Base-by-base conservation (phyloP, 1,140 invertebrate species). In the Samia ricini region DNA sequence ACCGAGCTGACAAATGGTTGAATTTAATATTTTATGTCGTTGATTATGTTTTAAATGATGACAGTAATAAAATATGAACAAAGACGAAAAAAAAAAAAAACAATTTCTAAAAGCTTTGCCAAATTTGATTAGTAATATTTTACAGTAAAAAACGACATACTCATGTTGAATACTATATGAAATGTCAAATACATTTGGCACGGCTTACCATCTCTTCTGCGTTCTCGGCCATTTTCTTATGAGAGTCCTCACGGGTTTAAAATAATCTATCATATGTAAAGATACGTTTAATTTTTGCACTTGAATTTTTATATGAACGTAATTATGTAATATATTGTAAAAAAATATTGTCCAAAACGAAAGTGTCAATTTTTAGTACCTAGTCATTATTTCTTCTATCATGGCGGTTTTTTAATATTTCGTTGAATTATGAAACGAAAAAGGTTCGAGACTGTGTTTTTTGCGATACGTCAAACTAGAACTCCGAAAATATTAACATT, bases 191-290 rank as follows among this genome's bases (percentile, higher is more conserved):
- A 54, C 19, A 48, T 51, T 54, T 55, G 50, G 21, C 26, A 20
- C 29, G 33, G 61, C 58, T 10, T 66, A 70, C 68, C 68, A 63
- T 70, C 61, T 56, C 57, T 22, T 63, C 26, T 21, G 57, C n/a
- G 22, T 33, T 7, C 23, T 49, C 20, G 49, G 63, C 60, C 64
- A 63, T 63, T 51, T 48, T 61, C 60, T 61, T 12, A 60, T 22
- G 19, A 55, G 26, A 24, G 22, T 23, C 33, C 33, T 42, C 33
- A 42, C 33, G 33, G 33, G 12, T 42, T 42, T 42, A 42, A 42
- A 42, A 15, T 42, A 42, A 42, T 42, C 33, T 42, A 42, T 42
- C 33, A 42, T 42, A 15, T 42, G 33, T 42, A 42, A 42, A 3
- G 33, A 42, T 4, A 42, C 33, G 12, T 42, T 15, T 15, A 42